Evolutionary conservation across 2,888 invertebrate species (phyloP).

Genomic region (Himalopsyche anomala): DNA sequence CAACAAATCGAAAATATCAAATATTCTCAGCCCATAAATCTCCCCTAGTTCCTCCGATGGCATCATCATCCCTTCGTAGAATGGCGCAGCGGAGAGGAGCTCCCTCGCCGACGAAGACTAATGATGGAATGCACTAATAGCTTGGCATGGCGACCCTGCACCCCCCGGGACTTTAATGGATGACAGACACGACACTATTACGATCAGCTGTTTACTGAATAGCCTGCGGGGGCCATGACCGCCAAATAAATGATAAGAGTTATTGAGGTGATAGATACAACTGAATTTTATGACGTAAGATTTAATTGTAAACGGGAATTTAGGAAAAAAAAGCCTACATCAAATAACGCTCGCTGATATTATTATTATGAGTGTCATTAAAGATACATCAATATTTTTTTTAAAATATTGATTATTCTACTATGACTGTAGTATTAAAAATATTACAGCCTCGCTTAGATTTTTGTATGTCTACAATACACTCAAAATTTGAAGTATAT

Average conservation of each 20-base stretch:
- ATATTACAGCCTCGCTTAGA: no score
- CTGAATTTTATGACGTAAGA: no score
- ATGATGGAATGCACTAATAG: slow-evolving; percentile 78
- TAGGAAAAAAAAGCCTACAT: no score
- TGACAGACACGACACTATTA: slow-evolving; percentile 63
- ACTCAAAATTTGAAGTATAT: no score
- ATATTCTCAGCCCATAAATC: slow-evolving; percentile 6
- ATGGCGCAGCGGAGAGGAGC: background rate
- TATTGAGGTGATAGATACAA: background rate
- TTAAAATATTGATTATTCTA: no score
- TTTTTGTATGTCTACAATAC: no score
- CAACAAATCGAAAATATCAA: slow-evolving; percentile 16
- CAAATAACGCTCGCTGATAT: no score
- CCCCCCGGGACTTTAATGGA: slow-evolving; percentile 59
- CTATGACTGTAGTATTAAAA: no score
- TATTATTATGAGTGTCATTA: no score
- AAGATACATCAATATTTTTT: no score
- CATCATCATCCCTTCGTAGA: slow-evolving; percentile 18
- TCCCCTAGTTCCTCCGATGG: background rate
- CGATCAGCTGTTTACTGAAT: slow-evolving; percentile 62
- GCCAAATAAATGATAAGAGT: background rate
- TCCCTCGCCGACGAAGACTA: slow-evolving; percentile 73
- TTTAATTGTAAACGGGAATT: no score
- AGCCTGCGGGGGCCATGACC: slow-evolving; percentile 5
- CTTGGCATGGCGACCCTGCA: slow-evolving; percentile 67